phyloP scores from a whole-genome alignment of 2,113 vertebrate genomes.

The Silurus meridionalis region DNA sequence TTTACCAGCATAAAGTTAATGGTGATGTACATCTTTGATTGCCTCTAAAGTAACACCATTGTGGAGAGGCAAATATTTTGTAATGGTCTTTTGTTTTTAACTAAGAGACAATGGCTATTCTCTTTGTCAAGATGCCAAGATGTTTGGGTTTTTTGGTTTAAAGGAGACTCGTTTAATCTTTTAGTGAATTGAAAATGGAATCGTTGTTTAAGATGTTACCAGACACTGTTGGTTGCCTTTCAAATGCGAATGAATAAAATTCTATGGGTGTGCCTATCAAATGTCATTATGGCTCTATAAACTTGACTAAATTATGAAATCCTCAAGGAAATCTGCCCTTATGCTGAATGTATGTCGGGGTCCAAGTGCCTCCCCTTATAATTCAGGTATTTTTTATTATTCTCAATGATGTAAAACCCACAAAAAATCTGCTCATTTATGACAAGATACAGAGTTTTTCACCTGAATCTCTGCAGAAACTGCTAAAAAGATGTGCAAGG shows the following conservation, averaged over 20 bases:
- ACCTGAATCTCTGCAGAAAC: not conserved
- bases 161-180: not conserved
- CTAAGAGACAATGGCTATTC: not conserved
- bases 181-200: not conserved
- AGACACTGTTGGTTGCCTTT: not conserved
- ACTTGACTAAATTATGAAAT: not conserved
- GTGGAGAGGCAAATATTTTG: not conserved
- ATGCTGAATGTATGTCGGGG: not conserved
- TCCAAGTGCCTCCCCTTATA: not conserved
- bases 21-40: not conserved
- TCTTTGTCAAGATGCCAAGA: not conserved
- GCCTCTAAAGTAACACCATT: not conserved
- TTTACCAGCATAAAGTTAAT: conserved; percentile 18
- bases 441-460: not conserved
- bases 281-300: not conserved
- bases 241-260: not conserved
- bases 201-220: no score
- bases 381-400: not conserved
- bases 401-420: not conserved
- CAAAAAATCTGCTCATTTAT: not conserved
- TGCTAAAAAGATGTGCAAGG: not conserved
- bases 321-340: not conserved
- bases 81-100: not conserved
- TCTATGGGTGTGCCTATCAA: not conserved
- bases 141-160: not conserved